Percentiles rank a stretch among this genome's conserved stretches.
Evolutionary conservation across 1,140 invertebrate species (phyloP).

Genomic region (Onthophagus taurus): DNA sequence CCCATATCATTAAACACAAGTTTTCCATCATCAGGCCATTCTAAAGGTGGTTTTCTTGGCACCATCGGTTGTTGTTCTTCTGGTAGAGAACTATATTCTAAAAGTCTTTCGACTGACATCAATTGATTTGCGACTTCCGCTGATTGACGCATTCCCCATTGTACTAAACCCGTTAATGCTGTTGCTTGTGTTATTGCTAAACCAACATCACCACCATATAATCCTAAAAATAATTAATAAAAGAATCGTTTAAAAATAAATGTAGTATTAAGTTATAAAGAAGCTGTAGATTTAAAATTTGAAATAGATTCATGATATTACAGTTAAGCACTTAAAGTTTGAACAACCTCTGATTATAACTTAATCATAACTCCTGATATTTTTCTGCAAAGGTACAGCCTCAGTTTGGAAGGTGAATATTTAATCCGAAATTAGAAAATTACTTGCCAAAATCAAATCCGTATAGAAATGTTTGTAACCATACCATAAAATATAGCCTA

Average conservation of each 20-base stretch:
- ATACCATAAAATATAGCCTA: too few relatives aligned
- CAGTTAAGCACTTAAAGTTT: too few relatives aligned
- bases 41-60: constrained; percentile 31
- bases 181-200: constrained; percentile 49
- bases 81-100: constrained; percentile 61
- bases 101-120: constrained; percentile 67
- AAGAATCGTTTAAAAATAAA: not conserved
- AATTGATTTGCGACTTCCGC: constrained; percentile 73
- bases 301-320: too few relatives aligned
- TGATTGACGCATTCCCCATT: constrained; percentile 63
- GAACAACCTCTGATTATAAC: too few relatives aligned
- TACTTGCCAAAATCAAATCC: too few relatives aligned
- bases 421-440: too few relatives aligned
- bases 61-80: constrained; percentile 47
- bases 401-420: too few relatives aligned
- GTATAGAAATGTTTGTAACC: too few relatives aligned
- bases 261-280: not conserved
- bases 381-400: too few relatives aligned
- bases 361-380: too few relatives aligned
- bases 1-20: constrained; percentile 43
- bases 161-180: constrained; percentile 47
- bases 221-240: constrained; percentile 17
- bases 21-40: constrained; percentile 39
- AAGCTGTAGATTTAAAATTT: too few relatives aligned
- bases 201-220: constrained; percentile 46